These are phyloP conservation scores for Dolichomitus sp. DNA, from an alignment of 2,888 invertebrate genomes.

Conservation along the genomic window DNA sequence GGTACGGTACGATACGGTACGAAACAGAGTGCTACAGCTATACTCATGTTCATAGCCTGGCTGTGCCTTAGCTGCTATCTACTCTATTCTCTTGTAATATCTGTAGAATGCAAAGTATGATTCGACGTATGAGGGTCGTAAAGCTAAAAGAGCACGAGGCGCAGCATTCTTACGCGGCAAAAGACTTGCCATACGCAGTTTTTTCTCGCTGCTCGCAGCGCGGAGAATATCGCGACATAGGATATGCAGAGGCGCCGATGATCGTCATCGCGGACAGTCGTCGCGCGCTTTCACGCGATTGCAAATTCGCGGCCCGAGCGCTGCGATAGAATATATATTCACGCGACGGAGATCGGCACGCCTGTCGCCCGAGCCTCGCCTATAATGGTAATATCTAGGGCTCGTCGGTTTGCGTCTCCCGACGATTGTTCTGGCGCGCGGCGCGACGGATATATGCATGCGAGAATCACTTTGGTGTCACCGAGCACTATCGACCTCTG, in stretches of 20 bases:
- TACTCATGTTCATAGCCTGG: not conserved
- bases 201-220: not conserved
- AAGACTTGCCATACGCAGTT: not conserved
- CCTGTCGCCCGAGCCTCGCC: constrained; percentile 69
- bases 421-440: constrained; percentile 66
- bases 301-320: constrained; percentile 77
- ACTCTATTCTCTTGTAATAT: constrained; percentile 42
- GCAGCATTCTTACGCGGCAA: constrained; percentile 1
- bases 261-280: constrained; percentile 43
- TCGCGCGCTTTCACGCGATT: constrained; percentile 78
- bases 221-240: constrained; percentile 1
- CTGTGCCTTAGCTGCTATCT: constrained; percentile 4
- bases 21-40: constrained; percentile 15
- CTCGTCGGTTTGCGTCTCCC: constrained; percentile 69
- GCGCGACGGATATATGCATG: constrained; percentile 38
- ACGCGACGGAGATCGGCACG: constrained; percentile 42
- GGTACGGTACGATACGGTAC: not conserved
- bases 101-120: constrained; percentile 38
- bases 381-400: constrained; percentile 77
- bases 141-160: constrained; percentile 9
- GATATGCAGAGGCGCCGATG: constrained; percentile 25
- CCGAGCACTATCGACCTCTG: constrained; percentile 24
- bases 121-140: constrained; percentile 36
- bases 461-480: constrained; percentile 20
- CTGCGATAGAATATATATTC: constrained; percentile 37